These are phyloP conservation scores for Subanguina moxae DNA, from an alignment of 1,140 invertebrate species.

Conservation along the genomic window DNA sequence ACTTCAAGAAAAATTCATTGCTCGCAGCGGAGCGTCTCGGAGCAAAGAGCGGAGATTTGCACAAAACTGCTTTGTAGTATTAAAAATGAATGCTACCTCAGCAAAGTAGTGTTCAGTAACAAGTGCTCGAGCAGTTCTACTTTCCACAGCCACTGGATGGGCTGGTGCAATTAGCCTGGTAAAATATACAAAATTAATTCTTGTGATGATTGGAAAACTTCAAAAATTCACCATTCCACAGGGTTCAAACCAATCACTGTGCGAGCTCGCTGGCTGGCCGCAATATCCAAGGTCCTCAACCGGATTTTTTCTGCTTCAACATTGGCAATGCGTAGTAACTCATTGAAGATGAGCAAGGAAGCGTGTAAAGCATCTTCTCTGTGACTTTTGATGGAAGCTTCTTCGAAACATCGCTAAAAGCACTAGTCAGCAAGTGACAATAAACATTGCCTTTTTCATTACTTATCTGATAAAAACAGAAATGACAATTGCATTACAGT, in stretches of 20 bases:
- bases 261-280: slow-evolving; percentile 18
- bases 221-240: slow-evolving; percentile 23
- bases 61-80: too few species aligned
- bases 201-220: neutral
- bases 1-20: too few species aligned
- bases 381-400: slow-evolving; percentile 66
- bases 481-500: too few species aligned
- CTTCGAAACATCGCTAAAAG: slow-evolving; percentile 77
- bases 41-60: too few species aligned
- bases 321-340: slow-evolving; percentile 85
- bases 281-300: slow-evolving; percentile 60
- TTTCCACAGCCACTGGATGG: slow-evolving; percentile 67
- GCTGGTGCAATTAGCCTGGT: slow-evolving; percentile 38
- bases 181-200: neutral
- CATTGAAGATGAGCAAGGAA: slow-evolving; percentile 85
- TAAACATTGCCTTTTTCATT: slow-evolving; percentile 35
- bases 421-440: slow-evolving; percentile 2
- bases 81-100: too few species aligned
- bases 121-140: slow-evolving; percentile 76
- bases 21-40: too few species aligned
- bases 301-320: slow-evolving; percentile 74
- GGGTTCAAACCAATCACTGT: slow-evolving; percentile 45
- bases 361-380: slow-evolving; percentile 86
- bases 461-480: slow-evolving; percentile 60
- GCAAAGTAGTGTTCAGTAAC: slow-evolving; percentile 75